phyloP scores from a whole-genome alignment of 2,113 vertebrate genomes.

The Syngnathoides biaculeatus region DNA sequence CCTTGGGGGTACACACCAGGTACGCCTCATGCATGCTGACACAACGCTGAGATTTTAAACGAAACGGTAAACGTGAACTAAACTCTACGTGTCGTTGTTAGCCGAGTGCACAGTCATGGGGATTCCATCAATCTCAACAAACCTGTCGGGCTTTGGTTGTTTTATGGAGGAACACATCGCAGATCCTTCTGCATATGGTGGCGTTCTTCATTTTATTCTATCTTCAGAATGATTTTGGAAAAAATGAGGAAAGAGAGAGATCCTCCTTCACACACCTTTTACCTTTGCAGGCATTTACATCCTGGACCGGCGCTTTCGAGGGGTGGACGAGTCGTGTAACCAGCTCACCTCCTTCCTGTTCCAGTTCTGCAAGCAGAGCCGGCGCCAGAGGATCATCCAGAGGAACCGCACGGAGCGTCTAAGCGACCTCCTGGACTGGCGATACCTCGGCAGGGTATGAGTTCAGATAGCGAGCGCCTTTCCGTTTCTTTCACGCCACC shows the following conservation, averaged over 20 bases:
- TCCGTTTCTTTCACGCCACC: not conserved
- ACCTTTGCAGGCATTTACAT: slow-evolving; percentile 85
- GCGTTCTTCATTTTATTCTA: slow-evolving; percentile 11
- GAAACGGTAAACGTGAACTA: not conserved
- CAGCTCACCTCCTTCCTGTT: slow-evolving; percentile 93
- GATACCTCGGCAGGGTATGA: slow-evolving; percentile 87
- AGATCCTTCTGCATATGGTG: slow-evolving; percentile 87
- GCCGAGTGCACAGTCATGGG: slow-evolving; percentile 94
- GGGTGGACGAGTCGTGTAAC: slow-evolving; percentile 89
- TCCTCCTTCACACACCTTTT: not conserved
- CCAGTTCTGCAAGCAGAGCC: slow-evolving; percentile 91
- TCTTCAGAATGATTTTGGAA: not conserved
- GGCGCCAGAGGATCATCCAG: slow-evolving; percentile 90
- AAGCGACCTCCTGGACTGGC: slow-evolving; percentile 91
- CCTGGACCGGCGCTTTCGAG: slow-evolving; percentile 83
- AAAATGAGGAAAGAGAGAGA: not conserved
- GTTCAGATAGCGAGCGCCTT: not conserved
- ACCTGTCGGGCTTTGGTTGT: slow-evolving; percentile 90
- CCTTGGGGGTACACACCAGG: slow-evolving; percentile 94
- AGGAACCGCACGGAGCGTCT: slow-evolving; percentile 90
- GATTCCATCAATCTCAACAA: slow-evolving; percentile 89
- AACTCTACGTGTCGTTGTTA: slow-evolving; percentile 41
- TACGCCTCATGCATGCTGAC: slow-evolving; percentile 37
- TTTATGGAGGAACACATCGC: slow-evolving; percentile 95
- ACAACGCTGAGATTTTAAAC: not conserved